These are phyloP conservation scores for Salvelinus namaycush DNA, from an alignment of 2,113 vertebrate genomes.

Conservation along the genomic window DNA sequence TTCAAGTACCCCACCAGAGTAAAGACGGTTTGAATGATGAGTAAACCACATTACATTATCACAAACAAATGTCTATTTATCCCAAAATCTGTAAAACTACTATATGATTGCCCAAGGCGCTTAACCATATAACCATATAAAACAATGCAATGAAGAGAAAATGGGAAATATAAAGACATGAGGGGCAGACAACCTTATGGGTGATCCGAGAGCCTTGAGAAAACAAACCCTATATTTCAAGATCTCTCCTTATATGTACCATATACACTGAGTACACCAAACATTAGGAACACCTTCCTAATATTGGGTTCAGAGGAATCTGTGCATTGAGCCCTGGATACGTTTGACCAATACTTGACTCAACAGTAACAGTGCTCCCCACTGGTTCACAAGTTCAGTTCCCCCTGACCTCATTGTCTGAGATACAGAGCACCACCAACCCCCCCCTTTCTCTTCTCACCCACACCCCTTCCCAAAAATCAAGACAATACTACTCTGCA, in stretches of 20 bases:
- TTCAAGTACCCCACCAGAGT: background rate
- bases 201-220: too few species aligned
- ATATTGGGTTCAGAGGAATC: constrained; percentile 49
- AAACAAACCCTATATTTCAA: background rate
- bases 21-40: background rate
- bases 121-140: background rate
- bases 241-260: background rate
- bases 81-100: too few species aligned
- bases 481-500: constrained; percentile 18
- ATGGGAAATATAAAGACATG: background rate
- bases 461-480: background rate
- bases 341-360: constrained; percentile 64
- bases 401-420: constrained; percentile 45
- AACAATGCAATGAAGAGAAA: background rate
- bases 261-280: background rate
- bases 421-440: constrained; percentile 17
- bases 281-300: constrained; percentile 13
- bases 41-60: background rate
- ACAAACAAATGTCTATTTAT: background rate
- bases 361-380: constrained; percentile 43
- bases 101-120: too few species aligned
- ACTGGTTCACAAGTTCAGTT: constrained; percentile 58
- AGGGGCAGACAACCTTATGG: too few species aligned
- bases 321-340: constrained; percentile 56
- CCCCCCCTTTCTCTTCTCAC: background rate